Evolutionary conservation across 2,797 vertebrate genomes (phyloP), one percentile per base, ranked within the genome.

Genomic region (Falco concolor): DNA sequence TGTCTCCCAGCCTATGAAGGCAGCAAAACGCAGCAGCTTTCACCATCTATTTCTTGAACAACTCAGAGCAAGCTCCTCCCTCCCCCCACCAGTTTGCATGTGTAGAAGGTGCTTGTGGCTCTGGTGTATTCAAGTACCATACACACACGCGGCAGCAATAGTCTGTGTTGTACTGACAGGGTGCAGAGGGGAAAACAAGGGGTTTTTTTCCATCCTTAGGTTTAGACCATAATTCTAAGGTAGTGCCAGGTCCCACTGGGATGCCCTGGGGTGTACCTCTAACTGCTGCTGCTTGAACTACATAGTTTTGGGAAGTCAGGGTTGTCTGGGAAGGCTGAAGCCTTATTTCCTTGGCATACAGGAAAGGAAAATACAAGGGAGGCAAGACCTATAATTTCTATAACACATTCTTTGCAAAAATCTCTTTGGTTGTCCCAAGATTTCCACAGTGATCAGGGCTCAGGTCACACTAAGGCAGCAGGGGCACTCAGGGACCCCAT

Each of bases 61-160:
- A 5, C 22, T n/a, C 8, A 1, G 19, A 57, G 23, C 2, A 34
- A 82, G 27, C 3, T 47, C 40, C 16, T 8, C 7, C 9, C 44
- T 12, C 8, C 1, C 12, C 40, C 2, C 19, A 40, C 40, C 2
- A 19, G 22, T 14, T 23, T 64, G 28, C 19, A 23, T 0, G 15
- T 5, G 36, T 42, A 27, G 52, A 59, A 32, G 20, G 30, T 68
- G 68, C 38, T 28, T 53, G 54, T 24, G 44, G 77, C 45, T 24
- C 14, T 24, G 5, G 17, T 25, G 3, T 22, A 12, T 9, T 56
- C 32, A 36, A 30, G 36, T 18, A 42, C 13, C 47, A 38, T 1
- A 28, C 1, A 8, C 14, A 52, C 5, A 4, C 0, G 17, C 30
- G 27, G n/a, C 30, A 70, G 14, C 1, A 3, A 44, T 0, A n/a